Base-by-base conservation (phyloP, 2,797 vertebrate genomes). In the Lophius americanus region DNA sequence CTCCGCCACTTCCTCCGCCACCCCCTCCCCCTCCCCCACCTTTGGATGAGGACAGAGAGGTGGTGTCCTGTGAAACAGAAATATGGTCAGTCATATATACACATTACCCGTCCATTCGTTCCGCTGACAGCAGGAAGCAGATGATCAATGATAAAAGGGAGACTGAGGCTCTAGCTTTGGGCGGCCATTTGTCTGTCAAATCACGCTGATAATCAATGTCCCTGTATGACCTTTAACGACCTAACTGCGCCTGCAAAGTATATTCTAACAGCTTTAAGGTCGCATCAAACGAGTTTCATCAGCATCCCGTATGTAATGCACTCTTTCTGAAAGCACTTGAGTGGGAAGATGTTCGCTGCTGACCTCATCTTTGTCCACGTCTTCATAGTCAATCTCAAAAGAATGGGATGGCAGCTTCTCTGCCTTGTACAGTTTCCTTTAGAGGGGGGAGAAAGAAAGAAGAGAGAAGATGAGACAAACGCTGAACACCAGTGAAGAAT, bases 361-460 rank as follows among this genome's bases (percentile, higher is more conserved):
- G 92, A 98, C 98, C 93, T 99, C 98, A 92, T 99, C 98, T 78
- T 98, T 99, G 88, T 99, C 98, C 77, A 95, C 87, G 54, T 99
- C 98, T 89, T 99, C 97, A 81, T 99, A 94, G 91, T 99, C 98
- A 2, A 99, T 95, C 94, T 99, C 98, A 86, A 99, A 99, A 59
- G 95, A 97, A 91, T 99, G 97, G 7, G 96, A 96, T 3, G 95
- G 96, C 78, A 99, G 90, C 89, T 98, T 99, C 85, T 98, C 97
- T 75, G 94, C 93, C 90, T 93, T 96, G 80, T 92, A 94, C 68
- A 95, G 92, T 91, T 93, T 95, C 89, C 98, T 98, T 74, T 55
- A 64, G 68, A 60, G 63, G 42, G 23, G 23, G 23, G 23, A 23
- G 23, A 23, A 69, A n/a, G n/a, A n/a, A 58, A 12, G 14, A 41